Conservation (phyloP, 35 echinoderm and acorn worm genomes). For the Eucidaris tribuloides region DNA sequence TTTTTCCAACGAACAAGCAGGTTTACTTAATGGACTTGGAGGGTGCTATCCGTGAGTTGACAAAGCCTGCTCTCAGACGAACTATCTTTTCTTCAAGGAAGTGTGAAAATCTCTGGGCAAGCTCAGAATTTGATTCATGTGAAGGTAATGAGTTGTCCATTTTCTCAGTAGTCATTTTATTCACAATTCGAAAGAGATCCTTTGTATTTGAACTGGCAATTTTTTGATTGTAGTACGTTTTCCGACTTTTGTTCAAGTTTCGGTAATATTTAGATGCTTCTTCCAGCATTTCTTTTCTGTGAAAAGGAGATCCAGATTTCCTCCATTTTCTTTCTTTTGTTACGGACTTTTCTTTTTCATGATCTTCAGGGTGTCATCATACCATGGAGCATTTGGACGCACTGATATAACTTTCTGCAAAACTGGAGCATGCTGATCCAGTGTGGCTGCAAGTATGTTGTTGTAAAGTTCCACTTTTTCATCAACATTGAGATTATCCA, state of each 20-base stretch:
- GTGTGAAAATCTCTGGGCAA: neutral
- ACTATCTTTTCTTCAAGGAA: neutral
- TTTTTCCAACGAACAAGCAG: neutral
- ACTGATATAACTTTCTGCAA: neutral
- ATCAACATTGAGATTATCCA: neutral
- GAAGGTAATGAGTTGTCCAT: neutral
- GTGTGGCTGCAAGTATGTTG: neutral
- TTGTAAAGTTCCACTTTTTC: neutral
- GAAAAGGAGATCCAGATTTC: neutral
- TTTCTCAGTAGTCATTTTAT: neutral
- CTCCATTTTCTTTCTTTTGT: too few species aligned
- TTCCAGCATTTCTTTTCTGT: neutral
- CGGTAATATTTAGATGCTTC: neutral
- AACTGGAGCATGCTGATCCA: neutral
- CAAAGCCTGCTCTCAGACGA: neutral
- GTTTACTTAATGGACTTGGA: too few species aligned
- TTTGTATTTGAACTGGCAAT: too few species aligned
- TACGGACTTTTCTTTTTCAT: too few species aligned
- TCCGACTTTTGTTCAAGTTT: too few species aligned
- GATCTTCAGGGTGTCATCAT: neutral
- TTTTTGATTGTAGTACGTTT: too few species aligned
- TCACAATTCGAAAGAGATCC: too few species aligned
- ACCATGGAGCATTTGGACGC: neutral
- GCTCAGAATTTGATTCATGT: neutral
- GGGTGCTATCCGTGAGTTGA: too few species aligned